Evolutionary conservation across 2,797 vertebrate genomes (phyloP), one percentile per base, ranked within the genome.

Genomic region (Erpetoichthys calabaricus): DNA sequence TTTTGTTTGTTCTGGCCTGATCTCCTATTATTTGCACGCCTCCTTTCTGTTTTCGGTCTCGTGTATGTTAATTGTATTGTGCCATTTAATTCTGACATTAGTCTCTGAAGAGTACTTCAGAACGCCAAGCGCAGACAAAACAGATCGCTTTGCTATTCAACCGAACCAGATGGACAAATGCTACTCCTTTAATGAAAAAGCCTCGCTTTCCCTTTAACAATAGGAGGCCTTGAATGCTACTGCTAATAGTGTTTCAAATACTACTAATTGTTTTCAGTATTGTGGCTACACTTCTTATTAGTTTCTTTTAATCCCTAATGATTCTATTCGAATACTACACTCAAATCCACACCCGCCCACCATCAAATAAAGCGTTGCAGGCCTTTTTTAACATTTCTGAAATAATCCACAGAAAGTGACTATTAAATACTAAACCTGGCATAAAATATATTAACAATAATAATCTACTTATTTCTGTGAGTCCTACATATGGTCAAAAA

Each of bases 51-150:
- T 75, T 81, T 78, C 75, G 70, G 62, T 51, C 60, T 71, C 73
- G 59, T 81, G 72, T 81, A 67, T 80, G 78, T 77, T 86, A 84
- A 86, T 85, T 84, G 80, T 74, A 75, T 81, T 73, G 77, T 71
- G 76, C 76, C 75, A 75, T 79, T 81, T 83, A 73, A 81, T 84
- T 81, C 81, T 68, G 77, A 76, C 75, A 70, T 64, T 52, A 69
- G 74, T 84, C 81, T 81, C 84, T 68, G 70, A 80, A 79, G 80
- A 82, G 73, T 77, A 74, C 78, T 80, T 79, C 80, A 78, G 75
- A 79, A 81, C 57, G 78, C 74, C 78, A 82, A 75, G 78, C 84
- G 74, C 75, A 83, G 67, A 76, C 81, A 77, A 77, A 76, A 74
- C 67, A 70, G 70, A 61, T 69, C 79, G 60, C 71, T 73, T 71